Percentiles rank a stretch among this genome's conserved stretches.
phyloP scores from a whole-genome alignment of 1,140 invertebrate species.

The Drosophila ogumai region DNA sequence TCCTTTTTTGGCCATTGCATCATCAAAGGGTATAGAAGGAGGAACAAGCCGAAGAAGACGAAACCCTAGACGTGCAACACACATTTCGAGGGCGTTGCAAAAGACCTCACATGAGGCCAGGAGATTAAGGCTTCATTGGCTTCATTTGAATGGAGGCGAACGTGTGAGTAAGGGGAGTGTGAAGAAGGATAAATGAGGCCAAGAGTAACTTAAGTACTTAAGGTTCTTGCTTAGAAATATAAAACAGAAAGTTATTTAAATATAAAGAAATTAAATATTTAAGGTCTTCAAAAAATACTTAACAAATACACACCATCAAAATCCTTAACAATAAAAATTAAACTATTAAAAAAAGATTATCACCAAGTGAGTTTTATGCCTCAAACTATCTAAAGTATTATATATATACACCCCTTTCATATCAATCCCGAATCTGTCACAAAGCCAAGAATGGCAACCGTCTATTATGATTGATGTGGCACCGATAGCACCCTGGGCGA shows the following conservation, averaged over 20 bases:
- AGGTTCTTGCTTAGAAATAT: not conserved
- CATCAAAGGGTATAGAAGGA: constrained; percentile 47
- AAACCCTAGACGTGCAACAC: constrained; percentile 56
- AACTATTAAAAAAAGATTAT: not conserved
- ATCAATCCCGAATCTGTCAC: constrained; percentile 44
- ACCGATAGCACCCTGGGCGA: constrained; percentile 18
- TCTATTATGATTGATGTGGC: constrained; percentile 79
- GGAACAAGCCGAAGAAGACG: constrained; percentile 17
- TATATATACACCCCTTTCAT: not conserved
- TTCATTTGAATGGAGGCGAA: constrained; percentile 39
- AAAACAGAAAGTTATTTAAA: not conserved
- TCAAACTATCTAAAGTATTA: not conserved
- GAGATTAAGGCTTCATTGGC: constrained; percentile 45
- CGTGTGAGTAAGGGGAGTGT: constrained; percentile 19
- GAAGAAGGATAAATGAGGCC: constrained; percentile 1
- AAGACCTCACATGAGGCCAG: constrained; percentile 56
- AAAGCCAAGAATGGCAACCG: constrained; percentile 10
- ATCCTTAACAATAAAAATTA: not conserved
- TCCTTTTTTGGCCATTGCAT: constrained; percentile 44
- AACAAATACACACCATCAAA: not conserved
- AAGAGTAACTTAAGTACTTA: not conserved
- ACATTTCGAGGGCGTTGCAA: constrained; percentile 49
- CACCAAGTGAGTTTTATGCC: not conserved
- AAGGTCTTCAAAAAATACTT: too few relatives aligned
- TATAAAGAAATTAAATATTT: not conserved